These are phyloP conservation scores for Ormyrus rosae DNA, from an alignment of 2,888 invertebrate species.

Conservation along the genomic window DNA sequence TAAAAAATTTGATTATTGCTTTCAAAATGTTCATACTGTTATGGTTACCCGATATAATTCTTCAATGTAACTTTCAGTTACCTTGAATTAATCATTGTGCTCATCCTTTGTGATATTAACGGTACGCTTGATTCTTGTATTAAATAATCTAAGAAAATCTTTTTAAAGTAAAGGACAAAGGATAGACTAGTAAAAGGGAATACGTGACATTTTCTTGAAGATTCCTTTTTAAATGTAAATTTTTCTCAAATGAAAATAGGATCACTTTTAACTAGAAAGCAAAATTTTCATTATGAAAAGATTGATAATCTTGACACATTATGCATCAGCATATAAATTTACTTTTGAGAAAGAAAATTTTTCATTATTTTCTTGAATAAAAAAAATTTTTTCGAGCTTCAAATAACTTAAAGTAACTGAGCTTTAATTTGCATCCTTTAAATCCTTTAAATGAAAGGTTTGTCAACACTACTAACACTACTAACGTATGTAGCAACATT, in stretches of 20 bases:
- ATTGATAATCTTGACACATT: neutral
- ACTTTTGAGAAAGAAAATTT: neutral
- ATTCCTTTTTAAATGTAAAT: neutral
- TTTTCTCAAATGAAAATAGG: neutral
- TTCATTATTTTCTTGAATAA: neutral
- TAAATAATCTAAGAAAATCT: neutral
- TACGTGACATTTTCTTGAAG: neutral
- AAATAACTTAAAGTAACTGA: neutral
- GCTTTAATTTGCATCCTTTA: neutral
- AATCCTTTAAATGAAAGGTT: neutral
- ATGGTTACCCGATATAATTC: no score
- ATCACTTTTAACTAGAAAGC: neutral
- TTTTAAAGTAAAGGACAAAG: neutral
- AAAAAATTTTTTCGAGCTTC: neutral
- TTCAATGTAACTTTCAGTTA: no score
- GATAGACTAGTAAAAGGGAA: neutral
- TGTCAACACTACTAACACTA: no score
- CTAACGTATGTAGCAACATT: no score
- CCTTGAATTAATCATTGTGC: no score
- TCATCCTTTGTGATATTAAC: no score
- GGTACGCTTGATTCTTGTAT: neutral
- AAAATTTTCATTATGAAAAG: neutral
- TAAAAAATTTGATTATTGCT: no score
- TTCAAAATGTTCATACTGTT: no score
- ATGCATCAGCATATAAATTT: neutral